A percentile compares a stretch with the other conserved stretches of the same genome.
Conservation (phyloP, 2,113 vertebrate genomes). For the Crotalus tigris region DNA sequence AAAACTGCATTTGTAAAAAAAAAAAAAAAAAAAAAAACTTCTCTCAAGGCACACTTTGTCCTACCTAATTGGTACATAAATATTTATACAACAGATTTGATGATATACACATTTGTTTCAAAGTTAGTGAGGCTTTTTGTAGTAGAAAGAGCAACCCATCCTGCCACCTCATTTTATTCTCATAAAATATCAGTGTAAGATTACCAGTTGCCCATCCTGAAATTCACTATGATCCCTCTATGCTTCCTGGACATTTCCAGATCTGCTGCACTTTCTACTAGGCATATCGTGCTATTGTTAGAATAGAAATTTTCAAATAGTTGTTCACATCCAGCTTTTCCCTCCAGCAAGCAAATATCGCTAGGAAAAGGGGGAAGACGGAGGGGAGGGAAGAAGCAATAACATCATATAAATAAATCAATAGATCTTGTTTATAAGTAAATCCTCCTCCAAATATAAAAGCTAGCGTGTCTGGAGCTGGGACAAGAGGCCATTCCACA, state of each 20-base stretch:
- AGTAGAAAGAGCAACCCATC: neutral
- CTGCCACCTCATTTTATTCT: neutral
- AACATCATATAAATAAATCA: conserved; percentile 5
- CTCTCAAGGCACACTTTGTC: neutral
- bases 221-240: neutral
- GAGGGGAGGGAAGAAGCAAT: neutral
- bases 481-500: neutral
- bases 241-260: neutral
- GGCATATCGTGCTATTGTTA: neutral
- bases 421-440: neutral
- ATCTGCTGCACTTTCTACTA: neutral
- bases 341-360: neutral
- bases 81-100: neutral
- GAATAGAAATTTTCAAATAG: neutral
- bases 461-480: neutral
- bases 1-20: neutral
- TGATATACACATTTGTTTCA: neutral
- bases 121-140: neutral
- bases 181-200: neutral
- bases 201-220: neutral
- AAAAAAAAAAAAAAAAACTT: neutral
- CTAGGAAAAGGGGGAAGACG: neutral
- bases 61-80: neutral
- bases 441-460: neutral
- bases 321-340: neutral